Conservation (phyloP, 2,113 vertebrate species). For the Corapipo altera region DNA sequence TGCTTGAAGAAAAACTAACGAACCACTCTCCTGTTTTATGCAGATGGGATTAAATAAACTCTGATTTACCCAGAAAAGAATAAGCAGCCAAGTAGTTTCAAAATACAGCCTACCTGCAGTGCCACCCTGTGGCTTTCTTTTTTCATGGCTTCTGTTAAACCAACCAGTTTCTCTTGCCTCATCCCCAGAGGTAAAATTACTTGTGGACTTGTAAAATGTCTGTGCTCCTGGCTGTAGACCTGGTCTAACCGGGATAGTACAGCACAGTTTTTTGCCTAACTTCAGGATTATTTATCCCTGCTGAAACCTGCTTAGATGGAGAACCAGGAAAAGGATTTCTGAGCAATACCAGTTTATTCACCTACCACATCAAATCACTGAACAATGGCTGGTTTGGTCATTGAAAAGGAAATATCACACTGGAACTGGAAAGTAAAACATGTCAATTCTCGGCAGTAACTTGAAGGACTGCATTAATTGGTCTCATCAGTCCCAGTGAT, state of each 20-base stretch:
- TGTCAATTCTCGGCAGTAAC: not conserved
- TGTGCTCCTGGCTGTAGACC: not conserved
- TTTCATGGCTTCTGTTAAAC: not conserved
- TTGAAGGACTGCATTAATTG: not conserved
- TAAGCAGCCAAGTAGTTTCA: not conserved
- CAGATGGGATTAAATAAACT: not conserved
- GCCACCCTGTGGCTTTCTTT: constrained; percentile 47
- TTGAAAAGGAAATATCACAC: not conserved
- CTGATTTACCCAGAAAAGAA: not conserved
- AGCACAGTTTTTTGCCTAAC: not conserved
- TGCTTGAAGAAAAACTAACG: not conserved
- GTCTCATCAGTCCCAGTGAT: not conserved
- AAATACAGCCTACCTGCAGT: not conserved
- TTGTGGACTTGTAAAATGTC: not conserved
- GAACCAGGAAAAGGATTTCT: not conserved
- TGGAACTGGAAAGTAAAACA: not conserved
- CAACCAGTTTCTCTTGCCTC: not conserved
- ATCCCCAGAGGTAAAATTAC: rapidly evolving
- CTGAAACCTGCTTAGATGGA: not conserved
- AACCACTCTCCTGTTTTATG: not conserved
- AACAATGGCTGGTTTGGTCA: not conserved
- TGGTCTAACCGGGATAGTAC: not conserved
- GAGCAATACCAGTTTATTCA: not conserved
- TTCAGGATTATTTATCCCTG: not conserved
- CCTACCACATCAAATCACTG: not conserved